These are phyloP conservation scores for Trichogramma evanescens DNA, from an alignment of 2,888 invertebrate genomes.

Conservation along the genomic window DNA sequence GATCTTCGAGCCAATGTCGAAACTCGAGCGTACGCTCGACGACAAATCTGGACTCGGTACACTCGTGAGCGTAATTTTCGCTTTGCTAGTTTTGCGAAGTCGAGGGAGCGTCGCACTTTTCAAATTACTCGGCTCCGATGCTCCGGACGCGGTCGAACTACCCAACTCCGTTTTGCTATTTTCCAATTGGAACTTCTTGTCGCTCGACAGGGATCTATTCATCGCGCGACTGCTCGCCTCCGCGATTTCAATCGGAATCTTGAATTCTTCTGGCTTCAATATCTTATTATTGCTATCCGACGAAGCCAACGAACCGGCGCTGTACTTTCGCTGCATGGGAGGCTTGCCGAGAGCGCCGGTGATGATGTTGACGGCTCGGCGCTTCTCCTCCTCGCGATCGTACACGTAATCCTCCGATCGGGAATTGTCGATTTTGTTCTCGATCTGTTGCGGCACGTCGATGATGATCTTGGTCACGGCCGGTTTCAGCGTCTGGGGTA, in stretches of 20 bases:
- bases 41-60: constrained; percentile 16
- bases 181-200: no score
- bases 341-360: constrained; percentile 40
- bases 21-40: constrained; percentile 32
- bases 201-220: no score
- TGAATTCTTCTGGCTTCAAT: no score
- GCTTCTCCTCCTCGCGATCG: constrained; percentile 36
- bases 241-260: no score
- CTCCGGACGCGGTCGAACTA: no score
- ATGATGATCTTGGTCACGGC: constrained; percentile 40
- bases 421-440: constrained; percentile 38
- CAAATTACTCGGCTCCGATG: constrained; percentile 29
- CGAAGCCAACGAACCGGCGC: constrained; percentile 39
- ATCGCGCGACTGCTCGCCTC: no score
- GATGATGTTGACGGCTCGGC: constrained; percentile 40
- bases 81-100: constrained; percentile 56
- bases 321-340: constrained; percentile 32
- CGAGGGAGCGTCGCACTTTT: constrained; percentile 63
- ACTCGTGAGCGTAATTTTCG: constrained; percentile 58
- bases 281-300: constrained; percentile 24
- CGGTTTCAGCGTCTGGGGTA: constrained; percentile 15
- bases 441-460: constrained; percentile 29
- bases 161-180: no score
- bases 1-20: constrained; percentile 40
- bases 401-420: constrained; percentile 8